Percentiles rank a stretch among this genome's conserved stretches.
These are phyloP conservation scores for Heterotilapia buettikoferi DNA, from an alignment of 2,113 vertebrate species.

Conservation along the genomic window DNA sequence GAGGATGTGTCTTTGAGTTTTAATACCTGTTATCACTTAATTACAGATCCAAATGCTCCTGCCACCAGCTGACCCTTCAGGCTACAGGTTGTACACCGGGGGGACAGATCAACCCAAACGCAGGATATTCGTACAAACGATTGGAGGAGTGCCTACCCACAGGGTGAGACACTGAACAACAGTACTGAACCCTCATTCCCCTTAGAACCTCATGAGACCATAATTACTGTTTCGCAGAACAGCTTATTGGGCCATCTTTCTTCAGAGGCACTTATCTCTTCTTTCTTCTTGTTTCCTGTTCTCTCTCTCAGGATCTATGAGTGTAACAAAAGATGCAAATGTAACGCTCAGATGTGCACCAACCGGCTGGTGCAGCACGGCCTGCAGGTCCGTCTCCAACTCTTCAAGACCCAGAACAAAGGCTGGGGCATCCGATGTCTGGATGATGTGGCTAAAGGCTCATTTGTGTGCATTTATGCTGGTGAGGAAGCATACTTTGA, in stretches of 20 bases:
- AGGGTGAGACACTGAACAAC: constrained; percentile 73
- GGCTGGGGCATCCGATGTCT: constrained; percentile 98
- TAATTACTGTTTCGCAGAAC: neutral
- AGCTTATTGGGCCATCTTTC: neutral
- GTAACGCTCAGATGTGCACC: constrained; percentile 86
- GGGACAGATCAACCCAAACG: constrained; percentile 81
- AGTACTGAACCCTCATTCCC: neutral
- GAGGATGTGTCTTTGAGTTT: neutral
- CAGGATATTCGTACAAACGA: constrained; percentile 88
- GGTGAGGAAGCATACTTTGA: constrained; percentile 62
- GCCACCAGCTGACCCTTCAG: constrained; percentile 92
- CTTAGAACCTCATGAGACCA: neutral
- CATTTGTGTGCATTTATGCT: constrained; percentile 96
- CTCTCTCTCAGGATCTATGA: constrained; percentile 81
- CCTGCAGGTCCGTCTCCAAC: constrained; percentile 92
- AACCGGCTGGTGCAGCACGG: constrained; percentile 95
- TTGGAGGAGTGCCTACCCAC: constrained; percentile 95
- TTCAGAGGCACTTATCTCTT: neutral
- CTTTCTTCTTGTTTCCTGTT: neutral
- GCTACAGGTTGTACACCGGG: constrained; percentile 93
- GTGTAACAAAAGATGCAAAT: constrained; percentile 92
- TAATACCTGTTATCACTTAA: neutral
- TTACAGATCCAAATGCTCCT: constrained; percentile 87
- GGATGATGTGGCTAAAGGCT: constrained; percentile 94
- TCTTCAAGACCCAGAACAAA: constrained; percentile 98